Evolutionary conservation across 2,888 invertebrate species (phyloP), one percentile per base, ranked within the genome.

Genomic region (Rhagonycha lutea): DNA sequence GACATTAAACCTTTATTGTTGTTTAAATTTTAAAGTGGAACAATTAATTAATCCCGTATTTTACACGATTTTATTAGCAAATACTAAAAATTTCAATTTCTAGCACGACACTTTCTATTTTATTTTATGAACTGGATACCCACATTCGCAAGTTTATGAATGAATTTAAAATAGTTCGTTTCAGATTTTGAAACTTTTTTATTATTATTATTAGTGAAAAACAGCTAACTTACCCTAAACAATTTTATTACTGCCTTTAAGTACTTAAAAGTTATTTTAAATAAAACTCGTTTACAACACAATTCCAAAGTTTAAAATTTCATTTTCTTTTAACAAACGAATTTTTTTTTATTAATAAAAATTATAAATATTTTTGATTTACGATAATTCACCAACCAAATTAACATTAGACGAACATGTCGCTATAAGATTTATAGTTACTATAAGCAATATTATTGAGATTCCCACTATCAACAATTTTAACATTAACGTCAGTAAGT

Each of bases 381-480:
- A 24, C 24, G 63, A 65, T n/a, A 65, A 12, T 65, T 65, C 63
- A n/a, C 63, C 3, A 65, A 12, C n/a, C 4, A 24, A 65, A 65
- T 65, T 65, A 65, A 65, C 63, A 26, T 65, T 65, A 65, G 12
- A 47, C 47, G 12, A 12, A 26, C 26, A 65, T 65, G 63, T 65
- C 24, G 26, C n/a, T 23, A 24, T 65, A 26, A 65, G 26, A 65
- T 26, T 26, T 24, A 26, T 26, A 65, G 24, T 24, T 26, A 65
- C 63, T 65, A 65, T 65, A 65, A 26, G 63, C n/a, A 65, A 70
- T 73, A 71, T 70, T 75, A 73, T 72, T 70, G 67, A 76, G 72
- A 70, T 62, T 78, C 78, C 78, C 78, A 78, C 78, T 78, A 78
- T 78, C 72, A 74, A 67, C 65, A 78, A 47, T 47, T 72, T 69